Conservation (phyloP, 2,797 vertebrate genomes). For the Eutrigla gurnardus region DNA sequence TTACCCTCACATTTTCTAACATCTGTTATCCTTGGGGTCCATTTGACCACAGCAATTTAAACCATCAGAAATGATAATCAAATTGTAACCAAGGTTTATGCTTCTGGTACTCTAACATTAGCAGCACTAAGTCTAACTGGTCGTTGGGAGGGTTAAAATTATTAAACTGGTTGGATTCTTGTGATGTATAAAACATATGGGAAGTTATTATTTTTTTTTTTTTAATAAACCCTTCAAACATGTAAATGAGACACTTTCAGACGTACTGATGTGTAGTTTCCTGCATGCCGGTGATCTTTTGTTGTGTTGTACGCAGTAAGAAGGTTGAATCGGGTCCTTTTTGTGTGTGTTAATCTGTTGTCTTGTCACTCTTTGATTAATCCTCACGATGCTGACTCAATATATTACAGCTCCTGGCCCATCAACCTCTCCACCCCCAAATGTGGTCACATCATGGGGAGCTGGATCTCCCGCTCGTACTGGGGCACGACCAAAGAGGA, state of each 20-base stretch:
- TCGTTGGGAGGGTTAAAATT: too few relatives aligned
- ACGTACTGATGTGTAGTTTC: not conserved
- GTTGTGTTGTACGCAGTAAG: not conserved
- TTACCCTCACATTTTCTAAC: not conserved
- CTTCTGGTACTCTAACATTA: not conserved
- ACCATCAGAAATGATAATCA: too few relatives aligned
- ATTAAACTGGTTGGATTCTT: too few relatives aligned
- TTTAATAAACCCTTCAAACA: not conserved
- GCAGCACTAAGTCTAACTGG: too few relatives aligned
- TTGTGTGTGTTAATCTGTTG: not conserved
- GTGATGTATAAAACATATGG: too few relatives aligned
- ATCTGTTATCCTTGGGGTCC: not conserved
- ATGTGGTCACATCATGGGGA: slow-evolving; percentile 80
- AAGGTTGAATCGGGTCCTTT: not conserved
- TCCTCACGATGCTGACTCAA: not conserved
- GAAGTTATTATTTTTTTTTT: too few relatives aligned
- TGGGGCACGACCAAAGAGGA: slow-evolving; percentile 24
- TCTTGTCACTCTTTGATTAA: not conserved
- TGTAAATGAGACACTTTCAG: not conserved
- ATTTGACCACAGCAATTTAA: too few relatives aligned
- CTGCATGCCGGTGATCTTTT: not conserved
- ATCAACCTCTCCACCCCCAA: slow-evolving; percentile 44
- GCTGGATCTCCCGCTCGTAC: not conserved
- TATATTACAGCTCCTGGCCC: slow-evolving; percentile 40
- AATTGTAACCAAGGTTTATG: too few relatives aligned